Evolutionary conservation across 2,113 vertebrate species (phyloP).

Genomic region (Petaurus breviceps): DNA sequence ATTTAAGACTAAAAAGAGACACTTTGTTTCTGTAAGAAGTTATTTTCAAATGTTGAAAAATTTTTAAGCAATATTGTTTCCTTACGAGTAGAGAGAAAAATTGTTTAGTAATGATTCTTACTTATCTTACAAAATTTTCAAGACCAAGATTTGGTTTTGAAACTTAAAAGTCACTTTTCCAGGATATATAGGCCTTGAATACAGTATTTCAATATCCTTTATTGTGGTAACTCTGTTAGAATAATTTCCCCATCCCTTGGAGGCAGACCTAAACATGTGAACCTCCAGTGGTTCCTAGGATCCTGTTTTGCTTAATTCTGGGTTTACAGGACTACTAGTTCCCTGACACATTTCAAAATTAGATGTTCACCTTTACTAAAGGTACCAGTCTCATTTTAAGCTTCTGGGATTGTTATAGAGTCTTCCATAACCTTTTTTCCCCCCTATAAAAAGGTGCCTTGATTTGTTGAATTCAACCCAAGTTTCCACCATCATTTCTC

Average conservation of each 20-base stretch:
- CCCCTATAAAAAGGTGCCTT: neutral
- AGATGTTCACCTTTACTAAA: neutral
- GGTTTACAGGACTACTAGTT: neutral
- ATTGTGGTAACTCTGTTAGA: neutral
- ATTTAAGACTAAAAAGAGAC: constrained; percentile 17
- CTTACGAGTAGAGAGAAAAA: constrained; percentile 3
- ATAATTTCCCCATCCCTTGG: neutral
- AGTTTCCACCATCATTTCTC: neutral
- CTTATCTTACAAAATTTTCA: neutral
- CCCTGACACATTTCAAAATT: neutral
- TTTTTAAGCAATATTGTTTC: constrained; percentile 30
- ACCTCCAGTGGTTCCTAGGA: accelerated
- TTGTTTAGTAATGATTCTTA: constrained; percentile 9
- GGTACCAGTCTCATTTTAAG: neutral
- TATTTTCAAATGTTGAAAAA: constrained; percentile 4
- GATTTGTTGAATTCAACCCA: neutral
- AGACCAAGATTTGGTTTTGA: neutral
- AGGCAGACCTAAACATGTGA: neutral
- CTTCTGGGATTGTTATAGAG: neutral
- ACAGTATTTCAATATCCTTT: neutral
- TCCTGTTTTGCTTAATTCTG: neutral
- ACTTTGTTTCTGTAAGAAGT: constrained; percentile 9
- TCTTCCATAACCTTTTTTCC: neutral
- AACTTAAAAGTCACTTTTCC: neutral
- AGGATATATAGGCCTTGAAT: neutral